These are phyloP conservation scores for Drosophila limbata DNA, from an alignment of 2,888 invertebrate genomes.

Conservation along the genomic window DNA sequence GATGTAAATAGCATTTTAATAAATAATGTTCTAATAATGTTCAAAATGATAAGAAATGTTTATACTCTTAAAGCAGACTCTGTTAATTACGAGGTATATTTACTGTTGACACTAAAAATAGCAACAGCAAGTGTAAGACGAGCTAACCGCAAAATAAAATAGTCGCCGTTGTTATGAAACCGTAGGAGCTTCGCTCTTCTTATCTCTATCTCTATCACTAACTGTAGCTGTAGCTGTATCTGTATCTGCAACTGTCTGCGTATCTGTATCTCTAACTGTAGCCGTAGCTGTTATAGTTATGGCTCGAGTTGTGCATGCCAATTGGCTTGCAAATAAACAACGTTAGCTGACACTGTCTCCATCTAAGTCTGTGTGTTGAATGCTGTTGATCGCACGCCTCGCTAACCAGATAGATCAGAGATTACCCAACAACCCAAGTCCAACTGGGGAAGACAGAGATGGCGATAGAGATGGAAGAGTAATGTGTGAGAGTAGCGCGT, in stretches of 20 bases:
- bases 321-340: constrained; percentile 77
- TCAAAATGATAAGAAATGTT: too few relatives aligned
- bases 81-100: constrained; percentile 6
- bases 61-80: neutral
- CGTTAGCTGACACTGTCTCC: constrained; percentile 26
- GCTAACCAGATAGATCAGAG: constrained; percentile 42
- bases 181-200: constrained; percentile 31
- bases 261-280: constrained; percentile 30
- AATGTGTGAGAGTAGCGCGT: constrained; percentile 15
- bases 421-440: constrained; percentile 32
- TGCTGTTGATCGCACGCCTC: constrained; percentile 42
- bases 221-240: constrained; percentile 29
- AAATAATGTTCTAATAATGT: too few relatives aligned
- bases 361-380: neutral
- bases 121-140: constrained; percentile 62
- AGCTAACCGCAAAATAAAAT: constrained; percentile 66
- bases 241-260: constrained; percentile 14
- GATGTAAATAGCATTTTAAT: too few relatives aligned
- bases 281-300: constrained; percentile 19
- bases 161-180: constrained; percentile 65
- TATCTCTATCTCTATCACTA: constrained; percentile 48
- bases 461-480: neutral
- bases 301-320: constrained; percentile 49
- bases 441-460: neutral
- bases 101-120: constrained; percentile 31